phyloP scores from a whole-genome alignment of 2,888 invertebrate genomes.

The Kryphioiulus occultus region DNA sequence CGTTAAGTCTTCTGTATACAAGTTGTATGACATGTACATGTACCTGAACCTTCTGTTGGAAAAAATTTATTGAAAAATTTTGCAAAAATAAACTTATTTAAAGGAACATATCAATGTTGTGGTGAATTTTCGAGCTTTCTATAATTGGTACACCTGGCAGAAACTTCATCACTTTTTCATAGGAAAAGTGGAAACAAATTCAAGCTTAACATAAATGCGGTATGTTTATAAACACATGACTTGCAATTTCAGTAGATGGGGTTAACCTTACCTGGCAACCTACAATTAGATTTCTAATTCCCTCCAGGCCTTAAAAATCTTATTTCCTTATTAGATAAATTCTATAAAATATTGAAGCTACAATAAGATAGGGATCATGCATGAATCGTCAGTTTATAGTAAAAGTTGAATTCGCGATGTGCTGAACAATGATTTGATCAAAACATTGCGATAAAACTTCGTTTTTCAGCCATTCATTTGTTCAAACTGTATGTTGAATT shows the following conservation, averaged over 20 bases:
- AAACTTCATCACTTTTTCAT: no score
- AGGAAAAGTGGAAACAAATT: slow-evolving; percentile 12
- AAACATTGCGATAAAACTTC: neutral
- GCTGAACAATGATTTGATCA: neutral
- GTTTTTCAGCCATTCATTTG: no score
- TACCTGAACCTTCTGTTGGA: no score
- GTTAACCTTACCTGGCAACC: neutral
- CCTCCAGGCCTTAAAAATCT: neutral
- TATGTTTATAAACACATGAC: slow-evolving; percentile 14
- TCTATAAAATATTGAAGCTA: neutral
- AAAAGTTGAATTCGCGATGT: neutral
- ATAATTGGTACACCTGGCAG: no score
- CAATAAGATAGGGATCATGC: neutral
- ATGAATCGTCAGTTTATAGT: neutral
- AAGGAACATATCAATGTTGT: no score
- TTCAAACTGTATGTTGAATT: no score
- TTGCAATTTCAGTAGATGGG: slow-evolving; percentile 18
- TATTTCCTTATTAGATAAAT: slow-evolving; percentile 34
- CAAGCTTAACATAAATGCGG: neutral
- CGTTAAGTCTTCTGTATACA: no score
- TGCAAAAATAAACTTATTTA: no score
- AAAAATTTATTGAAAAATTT: no score
- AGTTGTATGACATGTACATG: no score
- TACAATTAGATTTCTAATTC: neutral
- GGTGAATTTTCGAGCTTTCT: no score